These are phyloP conservation scores for Adelphocoris suturalis DNA, from an alignment of 2,888 invertebrate genomes.

Conservation along the genomic window DNA sequence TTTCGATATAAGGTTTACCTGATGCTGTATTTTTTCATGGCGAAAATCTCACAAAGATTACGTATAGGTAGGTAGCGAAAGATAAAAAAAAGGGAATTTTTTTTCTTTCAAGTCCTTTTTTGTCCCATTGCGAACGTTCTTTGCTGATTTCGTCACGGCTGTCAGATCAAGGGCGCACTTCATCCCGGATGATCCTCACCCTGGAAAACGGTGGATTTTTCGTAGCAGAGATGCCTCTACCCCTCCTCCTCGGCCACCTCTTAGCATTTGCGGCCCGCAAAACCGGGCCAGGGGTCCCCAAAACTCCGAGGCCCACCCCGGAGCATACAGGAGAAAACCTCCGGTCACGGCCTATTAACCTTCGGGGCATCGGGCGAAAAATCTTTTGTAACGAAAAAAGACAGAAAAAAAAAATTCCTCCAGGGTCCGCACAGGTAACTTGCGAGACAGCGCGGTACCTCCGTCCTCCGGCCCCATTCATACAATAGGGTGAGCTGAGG, in stretches of 20 bases:
- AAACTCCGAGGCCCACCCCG: slow-evolving; percentile 50
- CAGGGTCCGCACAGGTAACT: slow-evolving; percentile 56
- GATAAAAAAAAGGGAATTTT: not conserved
- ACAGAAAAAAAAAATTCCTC: not conserved
- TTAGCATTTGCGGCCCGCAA: not conserved
- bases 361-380: slow-evolving; percentile 48
- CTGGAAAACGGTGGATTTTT: slow-evolving; percentile 32
- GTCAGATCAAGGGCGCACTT: slow-evolving; percentile 65
- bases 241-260: not conserved
- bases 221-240: not conserved
- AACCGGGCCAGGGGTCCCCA: not conserved
- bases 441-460: slow-evolving; percentile 67
- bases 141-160: slow-evolving; percentile 64
- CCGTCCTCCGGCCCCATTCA: slow-evolving; percentile 21
- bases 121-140: not conserved
- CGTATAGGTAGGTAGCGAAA: not conserved
- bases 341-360: slow-evolving; percentile 67
- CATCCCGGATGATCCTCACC: slow-evolving; percentile 65
- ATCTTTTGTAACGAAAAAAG: slow-evolving; percentile 26
- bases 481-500: slow-evolving; percentile 25
- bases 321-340: not conserved
- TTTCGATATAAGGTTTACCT: not conserved
- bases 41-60: not conserved
- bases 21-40: not conserved
- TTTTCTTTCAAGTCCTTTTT: not conserved